Evolutionary conservation across 2,797 vertebrate genomes (phyloP).

Genomic region (Etheostoma perlongum): DNA sequence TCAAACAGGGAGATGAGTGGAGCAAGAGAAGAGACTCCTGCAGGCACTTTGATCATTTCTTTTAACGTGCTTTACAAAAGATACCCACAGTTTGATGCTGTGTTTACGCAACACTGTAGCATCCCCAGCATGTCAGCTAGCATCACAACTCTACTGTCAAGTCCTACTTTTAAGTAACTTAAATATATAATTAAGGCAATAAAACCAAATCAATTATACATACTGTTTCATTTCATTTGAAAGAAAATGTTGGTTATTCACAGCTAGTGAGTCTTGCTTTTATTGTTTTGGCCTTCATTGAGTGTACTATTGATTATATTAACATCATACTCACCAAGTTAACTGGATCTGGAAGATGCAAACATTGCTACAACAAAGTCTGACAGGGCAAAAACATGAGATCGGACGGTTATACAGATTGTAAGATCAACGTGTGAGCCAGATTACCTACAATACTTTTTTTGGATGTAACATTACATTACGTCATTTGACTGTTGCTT

Average conservation of each 20-base stretch:
- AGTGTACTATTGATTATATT: not conserved
- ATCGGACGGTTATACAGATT: no score
- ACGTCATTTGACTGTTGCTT: no score
- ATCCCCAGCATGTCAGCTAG: not conserved
- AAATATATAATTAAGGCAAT: not conserved
- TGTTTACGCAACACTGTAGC: no score
- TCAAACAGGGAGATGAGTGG: slow-evolving; percentile 39
- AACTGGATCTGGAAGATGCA: no score
- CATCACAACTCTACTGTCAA: not conserved
- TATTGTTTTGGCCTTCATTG: not conserved
- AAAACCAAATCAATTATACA: no score
- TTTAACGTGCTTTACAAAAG: slow-evolving; percentile 3
- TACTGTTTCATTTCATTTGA: not conserved
- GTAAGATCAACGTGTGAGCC: no score
- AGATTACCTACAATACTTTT: no score
- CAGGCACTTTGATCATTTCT: slow-evolving; percentile 14
- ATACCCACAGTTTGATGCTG: not conserved
- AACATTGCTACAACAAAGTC: no score
- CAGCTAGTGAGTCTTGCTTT: not conserved
- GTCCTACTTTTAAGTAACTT: slow-evolving; percentile 1
- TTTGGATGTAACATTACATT: no score
- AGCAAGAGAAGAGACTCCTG: slow-evolving; percentile 32
- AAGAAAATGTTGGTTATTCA: not conserved
- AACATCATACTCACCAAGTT: not conserved
- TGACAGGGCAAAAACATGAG: no score